Base-by-base conservation (phyloP, 2,888 invertebrate genomes). In the Nematopogon swammerdamellus region DNA sequence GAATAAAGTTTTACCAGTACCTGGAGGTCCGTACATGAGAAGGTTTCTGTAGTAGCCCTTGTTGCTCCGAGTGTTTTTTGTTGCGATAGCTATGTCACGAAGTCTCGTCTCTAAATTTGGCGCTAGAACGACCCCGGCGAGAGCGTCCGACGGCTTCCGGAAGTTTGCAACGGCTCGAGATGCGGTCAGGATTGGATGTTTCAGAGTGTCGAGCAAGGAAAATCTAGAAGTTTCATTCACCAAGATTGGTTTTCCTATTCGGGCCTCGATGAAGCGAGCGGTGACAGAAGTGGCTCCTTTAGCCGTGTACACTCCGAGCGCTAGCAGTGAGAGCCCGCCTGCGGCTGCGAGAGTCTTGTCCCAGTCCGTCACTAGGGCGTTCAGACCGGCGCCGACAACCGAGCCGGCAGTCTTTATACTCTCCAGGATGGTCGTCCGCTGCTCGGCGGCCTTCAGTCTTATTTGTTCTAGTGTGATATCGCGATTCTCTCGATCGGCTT, bases 1-100 rank as follows among this genome's bases (percentile, higher is more conserved):
- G 73, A 96, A 96, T 80, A 96, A 85, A 0, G 95, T 96, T 76
- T 96, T 96, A 29, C 95, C 97, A 14, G 96, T 97, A 54, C 96
- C 96, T 8, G 99, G 99, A 0, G 98, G 98, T 1, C 99, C 99
- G 68, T 99, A 94, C 91, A 99, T 95, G 46, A 99, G 80, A 52
- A 99, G 86, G 69, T 99, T 99, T 52, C 97, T 84, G 68, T 97
- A 99, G 79, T 94, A 91, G 46, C 99, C 99, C 52, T 85, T 84
- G 68, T 99, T 99, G 46, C 88, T 82, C 58, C 95, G 92, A 0
- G 99, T 99, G 68, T 99, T 98, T 67, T 95, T 94, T 0, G 99
- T 99, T 3, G 98, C 97, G 59, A 99, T 97, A 3, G 99, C 98
- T 51, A 99, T 87, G 69, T 99, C 97, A 57, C 98, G 83, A 5